Evolutionary conservation across 2,888 invertebrate species (phyloP).

Genomic region (Ichneumon xanthorius): DNA sequence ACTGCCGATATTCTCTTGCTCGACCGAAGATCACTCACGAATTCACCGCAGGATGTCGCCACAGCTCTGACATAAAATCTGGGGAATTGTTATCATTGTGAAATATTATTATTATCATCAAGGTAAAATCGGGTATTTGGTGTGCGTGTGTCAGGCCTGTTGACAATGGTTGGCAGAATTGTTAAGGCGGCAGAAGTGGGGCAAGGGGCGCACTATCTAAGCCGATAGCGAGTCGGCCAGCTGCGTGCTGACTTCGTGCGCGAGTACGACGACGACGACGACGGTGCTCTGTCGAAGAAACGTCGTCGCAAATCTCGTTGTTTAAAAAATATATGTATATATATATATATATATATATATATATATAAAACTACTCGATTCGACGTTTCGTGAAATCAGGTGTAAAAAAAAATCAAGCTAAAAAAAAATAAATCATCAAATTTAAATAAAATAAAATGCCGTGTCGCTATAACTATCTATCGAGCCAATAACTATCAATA

Average conservation of each 20-base stretch:
- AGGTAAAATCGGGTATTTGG: slow-evolving; percentile 3
- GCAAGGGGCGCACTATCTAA: slow-evolving; percentile 74
- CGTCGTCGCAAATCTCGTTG: slow-evolving; percentile 39
- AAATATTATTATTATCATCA: slow-evolving; percentile 18
- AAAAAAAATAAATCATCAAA: neutral
- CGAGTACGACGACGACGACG: slow-evolving; percentile 71
- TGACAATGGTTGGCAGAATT: slow-evolving; percentile 31
- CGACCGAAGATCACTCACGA: neutral
- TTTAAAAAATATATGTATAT: slow-evolving; percentile 26
- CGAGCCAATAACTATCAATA: neutral
- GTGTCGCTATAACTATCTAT: neutral
- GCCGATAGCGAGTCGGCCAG: slow-evolving; percentile 78
- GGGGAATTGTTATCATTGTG: slow-evolving; percentile 25
- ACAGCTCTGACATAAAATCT: neutral
- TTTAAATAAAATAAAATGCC: slow-evolving; percentile 10
- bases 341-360: too few species aligned
- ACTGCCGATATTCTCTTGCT: neutral
- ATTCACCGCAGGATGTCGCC: slow-evolving; percentile 29
- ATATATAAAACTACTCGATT: slow-evolving; percentile 4
- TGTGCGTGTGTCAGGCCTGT: slow-evolving; percentile 49
- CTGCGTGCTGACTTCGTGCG: slow-evolving; percentile 73
- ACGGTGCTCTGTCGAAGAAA: slow-evolving; percentile 64
- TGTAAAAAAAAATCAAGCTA: neutral
- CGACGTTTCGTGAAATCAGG: neutral
- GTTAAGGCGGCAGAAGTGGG: slow-evolving; percentile 34